Evolutionary conservation across 2,113 vertebrate genomes (phyloP).

Genomic region (Thamnophis sirtalis): DNA sequence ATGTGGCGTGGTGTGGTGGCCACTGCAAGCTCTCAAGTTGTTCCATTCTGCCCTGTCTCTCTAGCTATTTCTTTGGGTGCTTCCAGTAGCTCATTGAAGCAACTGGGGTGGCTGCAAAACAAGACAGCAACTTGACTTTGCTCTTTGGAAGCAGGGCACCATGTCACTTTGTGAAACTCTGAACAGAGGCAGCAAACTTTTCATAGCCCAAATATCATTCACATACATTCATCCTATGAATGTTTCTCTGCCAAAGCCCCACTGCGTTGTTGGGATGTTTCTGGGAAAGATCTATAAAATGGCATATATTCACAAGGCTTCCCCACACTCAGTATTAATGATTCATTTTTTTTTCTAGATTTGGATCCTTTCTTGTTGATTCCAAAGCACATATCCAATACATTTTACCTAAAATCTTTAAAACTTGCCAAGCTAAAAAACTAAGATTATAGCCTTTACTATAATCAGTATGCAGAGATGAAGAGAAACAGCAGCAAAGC

Average conservation of each 20-base stretch:
- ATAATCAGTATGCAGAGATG: conserved; percentile 79
- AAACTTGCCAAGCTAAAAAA: conserved; percentile 71
- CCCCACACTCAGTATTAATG: conserved; percentile 1
- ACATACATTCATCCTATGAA: not conserved
- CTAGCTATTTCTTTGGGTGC: not conserved
- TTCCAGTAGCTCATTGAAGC: not conserved
- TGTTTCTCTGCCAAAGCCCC: not conserved
- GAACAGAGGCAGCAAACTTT: not conserved
- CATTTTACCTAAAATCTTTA: conserved; percentile 69
- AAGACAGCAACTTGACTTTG: not conserved
- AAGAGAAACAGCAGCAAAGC: conserved; percentile 68
- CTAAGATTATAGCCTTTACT: conserved; percentile 63
- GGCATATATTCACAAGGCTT: not conserved
- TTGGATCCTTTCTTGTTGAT: conserved; percentile 42
- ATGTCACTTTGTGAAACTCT: not conserved
- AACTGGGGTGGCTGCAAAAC: not conserved
- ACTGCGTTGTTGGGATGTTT: conserved; percentile 4
- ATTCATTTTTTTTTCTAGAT: conserved; percentile 40
- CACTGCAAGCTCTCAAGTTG: too few species aligned
- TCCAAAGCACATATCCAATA: conserved; percentile 57
- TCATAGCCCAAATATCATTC: not conserved
- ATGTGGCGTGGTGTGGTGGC: too few species aligned
- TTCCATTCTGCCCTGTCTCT: not conserved
- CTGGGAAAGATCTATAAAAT: not conserved
- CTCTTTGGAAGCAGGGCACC: not conserved